A percentile compares a stretch with the other conserved stretches of the same genome.
phyloP scores from a whole-genome alignment of 2,113 vertebrate species.

The Pseudonaja textilis region DNA sequence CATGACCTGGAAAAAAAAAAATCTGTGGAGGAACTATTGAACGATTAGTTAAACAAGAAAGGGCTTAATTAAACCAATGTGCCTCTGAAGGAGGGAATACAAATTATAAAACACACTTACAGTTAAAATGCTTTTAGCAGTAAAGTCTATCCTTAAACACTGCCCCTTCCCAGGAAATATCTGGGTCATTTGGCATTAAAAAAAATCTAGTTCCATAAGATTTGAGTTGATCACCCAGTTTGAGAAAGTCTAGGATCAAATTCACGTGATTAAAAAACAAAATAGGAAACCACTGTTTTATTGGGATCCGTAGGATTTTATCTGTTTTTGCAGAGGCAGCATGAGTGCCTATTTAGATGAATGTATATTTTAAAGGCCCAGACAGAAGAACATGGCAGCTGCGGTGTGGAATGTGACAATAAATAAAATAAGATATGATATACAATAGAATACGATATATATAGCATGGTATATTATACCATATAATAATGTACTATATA shows the following conservation, averaged over 20 bases:
- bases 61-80: not conserved
- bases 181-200: not conserved
- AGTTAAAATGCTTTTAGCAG: not conserved
- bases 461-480: too few species aligned
- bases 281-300: not conserved
- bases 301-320: not conserved
- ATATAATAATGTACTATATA: too few species aligned
- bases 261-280: not conserved
- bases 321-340: not conserved
- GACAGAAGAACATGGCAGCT: not conserved
- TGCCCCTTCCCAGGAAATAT: not conserved
- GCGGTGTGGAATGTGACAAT: not conserved
- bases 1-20: too few species aligned
- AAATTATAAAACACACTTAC: not conserved
- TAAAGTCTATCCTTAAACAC: not conserved
- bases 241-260: not conserved
- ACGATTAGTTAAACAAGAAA: not conserved
- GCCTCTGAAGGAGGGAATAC: not conserved
- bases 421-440: too few species aligned
- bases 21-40: not conserved
- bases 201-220: not conserved
- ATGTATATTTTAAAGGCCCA: not conserved
- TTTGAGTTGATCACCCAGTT: not conserved
- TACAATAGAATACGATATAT: too few species aligned
- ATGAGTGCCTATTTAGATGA: not conserved